Percentiles rank a stretch among this genome's conserved stretches.
Conservation (phyloP, 2,797 vertebrate species). For the Hemibagrus guttatus region DNA sequence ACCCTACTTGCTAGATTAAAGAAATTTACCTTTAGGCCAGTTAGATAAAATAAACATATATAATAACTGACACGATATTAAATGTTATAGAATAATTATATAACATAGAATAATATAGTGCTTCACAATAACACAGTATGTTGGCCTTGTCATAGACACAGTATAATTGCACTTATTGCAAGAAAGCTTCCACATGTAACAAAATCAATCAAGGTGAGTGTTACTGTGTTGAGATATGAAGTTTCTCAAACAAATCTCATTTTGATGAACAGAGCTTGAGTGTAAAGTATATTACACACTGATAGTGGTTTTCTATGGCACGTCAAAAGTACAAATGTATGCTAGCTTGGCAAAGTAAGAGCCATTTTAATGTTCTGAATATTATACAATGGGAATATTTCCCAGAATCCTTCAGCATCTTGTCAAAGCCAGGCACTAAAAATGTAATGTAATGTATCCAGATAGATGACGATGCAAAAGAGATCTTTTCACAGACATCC, state of each 20-base stretch:
- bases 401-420: conserved; percentile 26
- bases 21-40: background rate
- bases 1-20: background rate
- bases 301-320: background rate
- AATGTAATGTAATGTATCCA: background rate
- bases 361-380: background rate
- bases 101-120: background rate
- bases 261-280: background rate
- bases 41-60: too few species aligned
- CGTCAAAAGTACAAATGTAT: background rate
- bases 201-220: background rate
- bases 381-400: conserved; percentile 7
- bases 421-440: background rate
- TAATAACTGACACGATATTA: too few species aligned
- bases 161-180: background rate
- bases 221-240: background rate
- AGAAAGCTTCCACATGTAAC: background rate
- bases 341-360: background rate
- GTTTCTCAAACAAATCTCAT: background rate
- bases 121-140: background rate
- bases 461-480: background rate
- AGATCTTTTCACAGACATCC: conserved; percentile 20
- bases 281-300: background rate
- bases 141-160: too few species aligned
- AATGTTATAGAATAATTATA: too few species aligned